Conservation (phyloP, 2,113 vertebrate species). For the Hoplias malabaricus region DNA sequence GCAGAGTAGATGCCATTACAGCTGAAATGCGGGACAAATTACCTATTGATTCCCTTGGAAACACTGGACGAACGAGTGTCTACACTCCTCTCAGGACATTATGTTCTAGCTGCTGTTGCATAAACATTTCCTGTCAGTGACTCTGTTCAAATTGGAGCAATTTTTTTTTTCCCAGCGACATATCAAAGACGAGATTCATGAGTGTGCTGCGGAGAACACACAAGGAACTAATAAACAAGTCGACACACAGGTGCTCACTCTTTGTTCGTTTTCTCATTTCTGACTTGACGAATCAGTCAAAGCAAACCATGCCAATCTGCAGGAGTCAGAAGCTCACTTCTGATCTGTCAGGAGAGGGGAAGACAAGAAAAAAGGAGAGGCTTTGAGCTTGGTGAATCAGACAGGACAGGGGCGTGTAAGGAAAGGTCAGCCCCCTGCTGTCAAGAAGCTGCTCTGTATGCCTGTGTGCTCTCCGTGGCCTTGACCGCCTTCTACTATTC, state of each 20-base stretch:
- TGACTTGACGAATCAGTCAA: slow-evolving; percentile 33
- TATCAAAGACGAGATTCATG: not conserved
- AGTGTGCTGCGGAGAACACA: not conserved
- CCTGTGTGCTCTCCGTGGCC: slow-evolving; percentile 55
- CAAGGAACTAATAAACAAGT: not conserved
- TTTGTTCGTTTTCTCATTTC: not conserved
- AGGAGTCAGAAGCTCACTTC: slow-evolving; percentile 40
- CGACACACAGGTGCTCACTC: slow-evolving; percentile 9
- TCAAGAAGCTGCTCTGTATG: slow-evolving; percentile 57
- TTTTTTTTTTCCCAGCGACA: not conserved
- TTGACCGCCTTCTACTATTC: slow-evolving; percentile 56
- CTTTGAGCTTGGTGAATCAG: slow-evolving; percentile 52
- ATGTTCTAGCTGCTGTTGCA: not conserved
- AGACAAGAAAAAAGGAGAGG: not conserved
- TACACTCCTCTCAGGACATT: no score
- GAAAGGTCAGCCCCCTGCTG: slow-evolving; percentile 54
- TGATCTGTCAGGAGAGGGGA: slow-evolving; percentile 46
- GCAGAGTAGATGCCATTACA: no score
- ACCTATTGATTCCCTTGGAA: no score
- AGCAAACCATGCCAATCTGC: slow-evolving; percentile 55
- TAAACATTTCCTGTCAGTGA: not conserved
- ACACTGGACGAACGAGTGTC: no score
- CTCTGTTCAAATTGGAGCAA: not conserved
- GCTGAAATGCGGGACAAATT: no score
- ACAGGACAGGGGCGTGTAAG: slow-evolving; percentile 54